Conservation (phyloP, 2,888 invertebrate genomes). For the Trachelus iudaicus region DNA sequence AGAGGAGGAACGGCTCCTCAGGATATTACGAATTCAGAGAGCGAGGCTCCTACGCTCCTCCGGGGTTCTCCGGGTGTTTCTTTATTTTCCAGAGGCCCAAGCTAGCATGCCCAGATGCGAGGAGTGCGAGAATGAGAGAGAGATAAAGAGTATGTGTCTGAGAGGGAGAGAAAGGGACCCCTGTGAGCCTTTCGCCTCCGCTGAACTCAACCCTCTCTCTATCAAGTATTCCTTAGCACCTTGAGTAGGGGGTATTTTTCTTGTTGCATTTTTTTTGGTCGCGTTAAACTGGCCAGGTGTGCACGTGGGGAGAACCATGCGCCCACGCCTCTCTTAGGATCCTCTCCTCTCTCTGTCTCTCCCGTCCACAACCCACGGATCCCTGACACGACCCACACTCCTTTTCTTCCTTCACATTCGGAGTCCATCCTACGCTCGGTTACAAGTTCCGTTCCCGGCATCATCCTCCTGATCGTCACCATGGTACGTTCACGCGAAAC, state of each 20-base stretch:
- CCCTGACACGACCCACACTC: no score
- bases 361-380: not conserved
- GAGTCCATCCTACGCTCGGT: no score
- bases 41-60: no score
- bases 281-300: constrained; percentile 18
- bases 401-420: no score
- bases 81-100: no score
- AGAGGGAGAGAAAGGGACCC: constrained; percentile 19
- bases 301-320: constrained; percentile 19
- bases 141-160: constrained; percentile 14
- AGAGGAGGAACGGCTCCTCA: constrained; percentile 1
- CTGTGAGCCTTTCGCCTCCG: constrained; percentile 8
- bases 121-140: constrained; percentile 21
- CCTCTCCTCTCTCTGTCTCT: not conserved
- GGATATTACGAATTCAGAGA: no score
- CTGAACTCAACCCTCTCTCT: constrained; percentile 14
- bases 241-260: not conserved
- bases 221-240: constrained; percentile 1
- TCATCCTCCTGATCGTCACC: no score
- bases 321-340: constrained; percentile 13
- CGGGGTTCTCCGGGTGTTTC: no score
- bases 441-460: no score
- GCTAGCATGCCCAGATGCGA: not conserved
- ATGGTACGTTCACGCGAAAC: no score
- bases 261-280: not conserved